Percentiles rank a stretch among this genome's conserved stretches.
Conservation (phyloP, 2,797 vertebrate species). For the Notolepis coatsorum region DNA sequence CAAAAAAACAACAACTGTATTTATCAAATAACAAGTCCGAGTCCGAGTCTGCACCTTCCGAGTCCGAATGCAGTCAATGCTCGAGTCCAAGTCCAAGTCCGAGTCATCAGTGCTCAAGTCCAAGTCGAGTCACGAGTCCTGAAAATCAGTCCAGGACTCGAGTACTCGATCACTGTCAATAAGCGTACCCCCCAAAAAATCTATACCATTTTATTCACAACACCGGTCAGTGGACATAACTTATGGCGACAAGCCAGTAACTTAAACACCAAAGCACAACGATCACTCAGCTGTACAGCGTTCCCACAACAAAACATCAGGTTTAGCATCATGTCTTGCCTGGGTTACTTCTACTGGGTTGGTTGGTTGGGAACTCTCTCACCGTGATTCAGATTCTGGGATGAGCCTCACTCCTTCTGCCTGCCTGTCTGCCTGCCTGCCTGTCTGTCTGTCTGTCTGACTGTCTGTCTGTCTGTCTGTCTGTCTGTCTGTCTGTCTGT, state of each 20-base stretch:
- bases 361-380: conserved; percentile 58
- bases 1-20: too few relatives aligned
- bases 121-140: too few relatives aligned
- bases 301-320: conserved; percentile 63
- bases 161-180: too few relatives aligned
- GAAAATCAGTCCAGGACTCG: too few relatives aligned
- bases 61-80: too few relatives aligned
- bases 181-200: too few relatives aligned
- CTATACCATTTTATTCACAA: too few relatives aligned
- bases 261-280: conserved; percentile 57
- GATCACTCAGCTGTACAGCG: conserved; percentile 59
- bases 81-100: too few relatives aligned
- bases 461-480: not conserved
- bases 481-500: conserved; percentile 38
- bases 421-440: too few relatives aligned
- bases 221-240: conserved; percentile 22
- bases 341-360: conserved; percentile 59
- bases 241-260: conserved; percentile 60
- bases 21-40: too few relatives aligned
- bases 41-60: too few relatives aligned
- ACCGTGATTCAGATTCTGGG: conserved; percentile 69
- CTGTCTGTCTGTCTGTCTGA: conserved; percentile 16
- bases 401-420: conserved; percentile 61
- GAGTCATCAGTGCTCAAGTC: too few relatives aligned
- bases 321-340: conserved; percentile 67